Base-by-base conservation (phyloP, 2,113 vertebrate species). In the Xiphophorus couchianus region DNA sequence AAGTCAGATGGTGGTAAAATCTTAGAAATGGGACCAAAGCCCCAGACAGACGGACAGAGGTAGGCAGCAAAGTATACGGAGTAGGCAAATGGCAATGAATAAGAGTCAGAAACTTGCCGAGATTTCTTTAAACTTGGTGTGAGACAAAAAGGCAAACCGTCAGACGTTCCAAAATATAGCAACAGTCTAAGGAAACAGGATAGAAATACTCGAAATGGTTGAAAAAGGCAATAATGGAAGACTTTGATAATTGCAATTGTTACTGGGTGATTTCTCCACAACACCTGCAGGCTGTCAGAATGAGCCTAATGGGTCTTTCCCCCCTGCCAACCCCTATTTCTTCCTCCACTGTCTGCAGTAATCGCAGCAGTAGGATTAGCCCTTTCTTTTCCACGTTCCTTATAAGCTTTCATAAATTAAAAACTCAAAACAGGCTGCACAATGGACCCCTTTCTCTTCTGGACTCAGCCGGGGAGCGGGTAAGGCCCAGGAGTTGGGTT, bases 401-500 rank as follows among this genome's bases (percentile, higher is more conserved):
- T 58, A 63, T n/a, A 1, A 76, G 74, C 66, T 63, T 71, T 80
- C 63, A 54, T 64, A 28, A 73, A 62, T 28, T 27, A 10, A 6
- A 75, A 70, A 62, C 60, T 61, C 42, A n/a, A 37, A 25, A 29
- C 60, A 60, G 22, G 62, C 14, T 14, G 62, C 68, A 89, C 88
- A 84, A 93, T 87, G 80, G 82, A 74, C 15, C 84, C 70, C 77
- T 82, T 90, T 92, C 84, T 85, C 69, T 73, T n/a, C 61, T 27
- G 80, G 31, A 75, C 76, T 29, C 77, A 78, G 79, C 27, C 66
- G 73, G 54, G 48, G 74, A 27, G 68, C 75, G 78, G 76, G 71
- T 69, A 76, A 80, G 74, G 71, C 74, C 29, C 69, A 77, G 39
- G 67, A 69, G 73, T 74, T n/a, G 66, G 66, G 70, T 35, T 48